A percentile compares a stretch with the other conserved stretches of the same genome.
phyloP scores from a whole-genome alignment of 2,113 vertebrate genomes.

The Isichthys henryi region DNA sequence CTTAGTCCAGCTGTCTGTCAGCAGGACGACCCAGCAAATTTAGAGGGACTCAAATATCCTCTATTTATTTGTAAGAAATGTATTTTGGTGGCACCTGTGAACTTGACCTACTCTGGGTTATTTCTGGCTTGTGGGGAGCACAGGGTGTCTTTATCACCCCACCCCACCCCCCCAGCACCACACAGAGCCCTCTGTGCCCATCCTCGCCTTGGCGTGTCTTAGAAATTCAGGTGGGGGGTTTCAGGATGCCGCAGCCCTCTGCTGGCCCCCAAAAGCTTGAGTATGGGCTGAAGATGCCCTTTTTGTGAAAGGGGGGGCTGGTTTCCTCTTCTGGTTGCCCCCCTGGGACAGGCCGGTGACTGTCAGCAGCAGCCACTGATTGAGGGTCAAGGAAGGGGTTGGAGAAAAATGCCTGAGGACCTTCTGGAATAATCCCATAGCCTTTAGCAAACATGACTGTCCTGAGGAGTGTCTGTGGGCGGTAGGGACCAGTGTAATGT shows the following conservation, averaged over 20 bases:
- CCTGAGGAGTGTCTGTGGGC: not conserved
- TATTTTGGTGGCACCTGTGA: slow-evolving; percentile 14
- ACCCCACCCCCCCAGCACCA: not conserved
- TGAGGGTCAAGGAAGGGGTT: not conserved
- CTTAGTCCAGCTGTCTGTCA: not conserved
- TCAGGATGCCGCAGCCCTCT: not conserved
- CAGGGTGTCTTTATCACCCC: not conserved
- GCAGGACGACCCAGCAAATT: not conserved
- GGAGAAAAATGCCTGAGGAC: not conserved
- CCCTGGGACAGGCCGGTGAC: not conserved
- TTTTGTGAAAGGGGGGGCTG: not conserved
- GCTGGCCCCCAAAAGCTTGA: not conserved
- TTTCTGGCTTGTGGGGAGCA: slow-evolving; percentile 1
- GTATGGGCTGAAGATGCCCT: not conserved
- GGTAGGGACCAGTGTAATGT: not conserved
- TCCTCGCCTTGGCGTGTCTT: not conserved
- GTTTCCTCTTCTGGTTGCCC: not conserved
- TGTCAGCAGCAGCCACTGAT: not conserved
- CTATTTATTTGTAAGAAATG: slow-evolving; percentile 12
- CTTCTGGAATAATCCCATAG: not conserved
- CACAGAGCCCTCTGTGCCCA: not conserved
- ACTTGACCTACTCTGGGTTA: not conserved
- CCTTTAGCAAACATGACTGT: not conserved
- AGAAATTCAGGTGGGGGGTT: slow-evolving; percentile 3
- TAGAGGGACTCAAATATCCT: not conserved